Evolutionary conservation across 23 tunicate genomes (phyloP), one percentile per base, ranked within the genome.

Genomic region (Halocynthia roretzi): DNA sequence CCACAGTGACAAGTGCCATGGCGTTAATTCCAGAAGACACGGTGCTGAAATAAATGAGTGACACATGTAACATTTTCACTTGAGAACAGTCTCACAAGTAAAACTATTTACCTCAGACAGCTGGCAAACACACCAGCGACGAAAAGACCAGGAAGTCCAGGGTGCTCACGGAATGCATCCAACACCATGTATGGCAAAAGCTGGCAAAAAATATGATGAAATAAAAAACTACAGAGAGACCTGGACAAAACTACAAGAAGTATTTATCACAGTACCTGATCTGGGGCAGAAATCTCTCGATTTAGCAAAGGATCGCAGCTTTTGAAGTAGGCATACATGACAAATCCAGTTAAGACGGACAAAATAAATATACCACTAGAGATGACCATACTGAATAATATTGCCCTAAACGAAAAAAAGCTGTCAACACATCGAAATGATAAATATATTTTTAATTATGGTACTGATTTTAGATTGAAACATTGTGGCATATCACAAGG

Each of bases 61-160:
- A 31, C 44, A 31, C 44, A 31, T 31, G 44, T 31, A 31, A 31
- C 44, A 31, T 31, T 31, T 31, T 1, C 1, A 31, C 44, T 31
- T 31, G 44, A 31, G 44, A 31, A 31, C 44, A 31, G 44, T 40
- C 31, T 23, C 0, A 70, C 6, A 70, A 5, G 11, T 51, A 44
- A 0, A 15, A 67, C 22, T 70, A 19, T 48, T 76, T 77, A 88
- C 95, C 95, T 88, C 51, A 88, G 68, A 60, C 95, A 84, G 62
- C 97, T 91, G 0, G 97, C 77, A 64, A 69, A 91, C 10, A 91
- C 86, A 60, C 90, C 62, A 6, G 97, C 77, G 20, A 91, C 63
- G 77, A 84, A 79, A 7, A 91, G 71, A 9, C 97, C 97, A 50
- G 97, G 81, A 66, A 91, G 52, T 51, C 97, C 97, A 6, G 90